Base-by-base conservation (phyloP, 2,888 invertebrate species). In the Chaitophorus viminalis region DNA sequence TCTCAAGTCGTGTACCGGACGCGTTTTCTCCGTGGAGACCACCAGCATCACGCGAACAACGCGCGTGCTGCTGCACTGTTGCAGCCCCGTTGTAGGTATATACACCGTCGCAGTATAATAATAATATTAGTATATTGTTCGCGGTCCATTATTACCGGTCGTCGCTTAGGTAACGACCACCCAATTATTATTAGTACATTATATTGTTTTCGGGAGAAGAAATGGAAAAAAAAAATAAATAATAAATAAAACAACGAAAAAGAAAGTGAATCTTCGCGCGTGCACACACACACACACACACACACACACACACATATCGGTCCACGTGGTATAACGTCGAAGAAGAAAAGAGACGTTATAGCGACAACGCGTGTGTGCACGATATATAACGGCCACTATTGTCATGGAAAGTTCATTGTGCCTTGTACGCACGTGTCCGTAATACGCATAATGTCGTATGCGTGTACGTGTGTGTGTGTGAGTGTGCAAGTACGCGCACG, bases 371-470 rank as follows among this genome's bases (percentile, higher is more conserved):
- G 70, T 72, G 33, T 9, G 11, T 65, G 36, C 77, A 68, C 77
- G n/a, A 14, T 1, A 70, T 68, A 70, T 68, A 29, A 82, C 54
- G 11, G n/a, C 39, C 18, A 18, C 36, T 25, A 65, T 81, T 60
- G 87, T 74, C 79, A 14, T n/a, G 74, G 31, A 87, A 75, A 81
- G 87, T 75, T 81, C 87, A 81, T 86, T 72, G 78, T 86, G 1
- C n/a, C 21, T 29, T 31, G 9, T 68, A 72, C 52, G 17, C 84
- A 31, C 72, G 36, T 33, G 52, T 52, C 52, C 46, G 72, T 81
- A 60, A 4, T 31, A 72, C 52, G 29, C 70, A 39, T 9, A 83
- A 33, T 33, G 11, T 77, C 25, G 17, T 65, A 8, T 60, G 33
- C 54, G 65, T 46, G n/a, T n/a, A n/a, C n/a, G n/a, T n/a, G n/a